Percentiles rank a stretch among this genome's conserved stretches.
These are phyloP conservation scores for Mnemiopsis leidyi DNA, from an alignment of 37 sponge, comb jelly and placozoan species.

Conservation along the genomic window DNA sequence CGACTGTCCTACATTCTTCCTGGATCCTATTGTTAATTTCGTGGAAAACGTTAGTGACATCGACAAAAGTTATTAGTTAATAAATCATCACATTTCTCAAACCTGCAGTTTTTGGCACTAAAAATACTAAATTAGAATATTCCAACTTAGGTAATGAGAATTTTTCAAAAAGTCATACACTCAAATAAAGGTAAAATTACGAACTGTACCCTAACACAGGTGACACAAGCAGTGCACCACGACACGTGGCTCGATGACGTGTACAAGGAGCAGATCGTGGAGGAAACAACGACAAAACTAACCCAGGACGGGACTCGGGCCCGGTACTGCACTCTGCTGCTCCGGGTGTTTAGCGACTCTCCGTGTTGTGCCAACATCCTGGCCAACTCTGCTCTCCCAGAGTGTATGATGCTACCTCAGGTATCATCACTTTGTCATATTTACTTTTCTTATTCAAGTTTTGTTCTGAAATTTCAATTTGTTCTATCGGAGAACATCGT, in stretches of 20 bases:
- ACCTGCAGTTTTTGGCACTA: too few species aligned
- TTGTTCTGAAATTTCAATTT: too few species aligned
- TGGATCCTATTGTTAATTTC: not conserved
- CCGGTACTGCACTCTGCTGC: conserved; percentile 13
- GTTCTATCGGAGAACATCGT: too few species aligned
- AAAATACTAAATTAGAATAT: too few species aligned
- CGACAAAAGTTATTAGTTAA: too few species aligned
- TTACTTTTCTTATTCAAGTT: too few species aligned
- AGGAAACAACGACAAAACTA: conserved; percentile 3
- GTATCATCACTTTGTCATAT: too few species aligned
- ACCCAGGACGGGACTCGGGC: conserved; percentile 1
- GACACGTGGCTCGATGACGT: conserved; percentile 45
- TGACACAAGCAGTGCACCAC: not conserved
- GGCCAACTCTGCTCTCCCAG: conserved; percentile 41
- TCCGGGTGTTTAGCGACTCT: conserved; percentile 51
- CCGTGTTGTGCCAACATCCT: conserved; percentile 23
- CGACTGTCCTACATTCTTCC: not conserved
- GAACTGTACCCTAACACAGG: not conserved
- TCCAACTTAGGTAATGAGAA: too few species aligned
- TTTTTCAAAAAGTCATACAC: too few species aligned
- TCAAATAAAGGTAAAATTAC: too few species aligned
- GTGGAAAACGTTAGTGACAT: conserved; percentile 33
- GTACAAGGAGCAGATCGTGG: conserved; percentile 28
- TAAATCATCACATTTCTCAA: too few species aligned
- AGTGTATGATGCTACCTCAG: conserved; percentile 27